Evolutionary conservation across 2,797 vertebrate species (phyloP).

Genomic region (Gallirallus australis): DNA sequence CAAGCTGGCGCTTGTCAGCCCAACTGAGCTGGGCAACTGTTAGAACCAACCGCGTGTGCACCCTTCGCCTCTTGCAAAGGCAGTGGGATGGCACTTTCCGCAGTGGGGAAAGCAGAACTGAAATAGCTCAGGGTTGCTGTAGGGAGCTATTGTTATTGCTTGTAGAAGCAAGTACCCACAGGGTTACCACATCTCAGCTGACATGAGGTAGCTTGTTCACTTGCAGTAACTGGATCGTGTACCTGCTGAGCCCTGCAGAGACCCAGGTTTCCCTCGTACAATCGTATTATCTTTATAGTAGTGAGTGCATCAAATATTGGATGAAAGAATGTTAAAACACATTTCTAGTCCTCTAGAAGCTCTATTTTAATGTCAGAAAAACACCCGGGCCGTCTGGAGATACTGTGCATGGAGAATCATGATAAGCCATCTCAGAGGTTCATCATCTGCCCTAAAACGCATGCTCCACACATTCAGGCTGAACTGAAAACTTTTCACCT

Average conservation of each 20-base stretch:
- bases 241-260: background rate
- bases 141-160: slow-evolving; percentile 15
- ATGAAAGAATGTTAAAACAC: background rate
- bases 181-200: background rate
- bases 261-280: background rate
- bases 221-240: background rate
- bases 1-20: background rate
- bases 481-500: background rate
- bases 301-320: background rate
- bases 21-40: background rate
- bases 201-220: slow-evolving; percentile 8
- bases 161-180: background rate
- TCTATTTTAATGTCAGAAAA: background rate
- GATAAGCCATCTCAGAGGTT: background rate
- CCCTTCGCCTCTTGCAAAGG: background rate
- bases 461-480: background rate
- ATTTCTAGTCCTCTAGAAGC: background rate
- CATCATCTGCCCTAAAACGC: background rate
- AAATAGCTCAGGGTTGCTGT: background rate
- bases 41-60: fast-evolving
- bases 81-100: background rate
- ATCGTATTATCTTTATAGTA: background rate
- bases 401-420: background rate
- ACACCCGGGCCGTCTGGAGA: background rate
- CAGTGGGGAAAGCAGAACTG: background rate